Conservation (phyloP, 30 jellyfish, hydroid and myxozoan species). For the Catostylus mosaicus region DNA sequence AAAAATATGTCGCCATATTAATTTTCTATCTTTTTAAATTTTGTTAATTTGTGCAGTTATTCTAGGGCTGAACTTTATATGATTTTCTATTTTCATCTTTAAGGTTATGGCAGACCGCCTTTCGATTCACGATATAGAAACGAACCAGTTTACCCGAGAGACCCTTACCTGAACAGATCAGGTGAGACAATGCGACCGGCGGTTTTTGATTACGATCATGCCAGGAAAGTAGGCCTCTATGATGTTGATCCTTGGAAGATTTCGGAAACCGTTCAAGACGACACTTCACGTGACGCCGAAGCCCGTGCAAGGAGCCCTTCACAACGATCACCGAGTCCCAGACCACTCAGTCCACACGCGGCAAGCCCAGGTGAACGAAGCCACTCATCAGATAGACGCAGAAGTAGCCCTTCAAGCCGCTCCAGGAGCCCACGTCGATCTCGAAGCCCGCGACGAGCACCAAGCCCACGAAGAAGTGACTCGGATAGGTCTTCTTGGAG, state of each 20-base stretch:
- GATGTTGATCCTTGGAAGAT: slow-evolving; percentile 33
- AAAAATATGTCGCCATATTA: too few relatives aligned
- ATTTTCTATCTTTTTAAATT: too few relatives aligned
- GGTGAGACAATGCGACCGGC: slow-evolving; percentile 53
- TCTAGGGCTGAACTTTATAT: too few relatives aligned
- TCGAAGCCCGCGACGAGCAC: slow-evolving; percentile 50
- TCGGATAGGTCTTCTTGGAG: not conserved
- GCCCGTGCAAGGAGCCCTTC: slow-evolving; percentile 11
- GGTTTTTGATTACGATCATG: slow-evolving; percentile 66
- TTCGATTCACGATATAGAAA: slow-evolving; percentile 29
- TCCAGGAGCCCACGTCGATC: slow-evolving; percentile 52
- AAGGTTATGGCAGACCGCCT: slow-evolving; percentile 5
- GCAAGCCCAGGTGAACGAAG: slow-evolving; percentile 5
- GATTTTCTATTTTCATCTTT: not conserved
- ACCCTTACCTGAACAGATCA: slow-evolving; percentile 10
- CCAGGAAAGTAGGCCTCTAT: slow-evolving; percentile 26
- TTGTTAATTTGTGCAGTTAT: not conserved
- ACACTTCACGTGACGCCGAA: not conserved
- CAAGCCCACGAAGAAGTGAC: slow-evolving; percentile 7
- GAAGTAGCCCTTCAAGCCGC: slow-evolving; percentile 34
- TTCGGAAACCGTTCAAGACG: not conserved
- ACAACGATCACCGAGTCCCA: slow-evolving; percentile 28
- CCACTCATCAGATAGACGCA: slow-evolving; percentile 33
- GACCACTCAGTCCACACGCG: slow-evolving; percentile 15
- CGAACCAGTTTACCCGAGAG: slow-evolving; percentile 41